Conservation (phyloP, 2,113 vertebrate genomes). For the Neolamprologus cancellatus region DNA sequence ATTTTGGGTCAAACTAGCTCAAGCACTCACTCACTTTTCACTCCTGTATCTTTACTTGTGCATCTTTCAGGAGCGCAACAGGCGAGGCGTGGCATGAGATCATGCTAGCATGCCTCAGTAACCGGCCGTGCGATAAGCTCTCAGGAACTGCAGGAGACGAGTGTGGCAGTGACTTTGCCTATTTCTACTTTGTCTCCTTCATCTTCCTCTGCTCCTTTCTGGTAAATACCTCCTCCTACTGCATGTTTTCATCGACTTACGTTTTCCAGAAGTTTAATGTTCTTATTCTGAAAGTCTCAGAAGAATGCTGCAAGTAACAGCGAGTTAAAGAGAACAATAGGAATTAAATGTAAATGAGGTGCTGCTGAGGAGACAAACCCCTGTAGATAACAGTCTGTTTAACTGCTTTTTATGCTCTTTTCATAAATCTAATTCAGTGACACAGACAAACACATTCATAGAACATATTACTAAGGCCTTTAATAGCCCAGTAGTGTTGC, state of each 20-base stretch:
- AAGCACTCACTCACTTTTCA: background rate
- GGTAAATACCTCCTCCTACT: slow-evolving; percentile 71
- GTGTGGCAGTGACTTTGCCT: slow-evolving; percentile 95
- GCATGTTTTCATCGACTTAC: background rate
- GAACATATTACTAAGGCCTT: background rate
- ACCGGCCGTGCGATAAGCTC: slow-evolving; percentile 75
- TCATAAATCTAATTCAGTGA: background rate
- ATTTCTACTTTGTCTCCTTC: slow-evolving; percentile 98
- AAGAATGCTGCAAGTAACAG: background rate
- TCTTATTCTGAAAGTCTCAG: background rate
- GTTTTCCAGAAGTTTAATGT: background rate
- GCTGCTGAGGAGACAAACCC: background rate
- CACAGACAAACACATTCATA: background rate
- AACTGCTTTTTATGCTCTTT: background rate
- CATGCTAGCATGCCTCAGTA: slow-evolving; percentile 89
- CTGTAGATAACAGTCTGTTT: background rate
- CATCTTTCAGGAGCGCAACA: slow-evolving; percentile 83
- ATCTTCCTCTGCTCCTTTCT: slow-evolving; percentile 98
- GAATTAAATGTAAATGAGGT: background rate
- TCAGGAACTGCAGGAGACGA: slow-evolving; percentile 76
- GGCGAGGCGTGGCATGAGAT: slow-evolving; percentile 99
- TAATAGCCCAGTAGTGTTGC: background rate
- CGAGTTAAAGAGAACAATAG: background rate
- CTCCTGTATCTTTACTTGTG: background rate
- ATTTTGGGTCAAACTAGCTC: background rate